Conservation (phyloP, 2,113 vertebrate genomes). For the Orientallactaga bullata region DNA sequence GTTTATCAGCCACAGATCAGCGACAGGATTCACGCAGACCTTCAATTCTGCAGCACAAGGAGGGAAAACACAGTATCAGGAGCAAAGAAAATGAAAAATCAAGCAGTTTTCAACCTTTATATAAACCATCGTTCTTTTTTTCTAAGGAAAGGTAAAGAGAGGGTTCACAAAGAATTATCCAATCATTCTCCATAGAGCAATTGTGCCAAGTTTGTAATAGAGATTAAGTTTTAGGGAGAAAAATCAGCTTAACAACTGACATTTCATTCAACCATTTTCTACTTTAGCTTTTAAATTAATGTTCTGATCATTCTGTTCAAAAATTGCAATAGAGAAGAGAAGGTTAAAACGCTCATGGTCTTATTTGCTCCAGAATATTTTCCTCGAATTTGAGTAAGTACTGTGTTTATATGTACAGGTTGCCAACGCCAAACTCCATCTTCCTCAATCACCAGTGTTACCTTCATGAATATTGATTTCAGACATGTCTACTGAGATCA, state of each 20-base stretch:
- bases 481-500: background rate
- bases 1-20: background rate
- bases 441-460: background rate
- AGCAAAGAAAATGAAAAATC: background rate
- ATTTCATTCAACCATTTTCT: conserved; percentile 35
- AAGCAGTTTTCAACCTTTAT: background rate
- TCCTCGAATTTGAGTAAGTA: background rate
- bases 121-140: background rate
- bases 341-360: background rate
- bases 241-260: background rate
- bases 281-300: background rate
- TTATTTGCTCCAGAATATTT: background rate
- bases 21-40: background rate
- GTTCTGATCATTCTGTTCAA: background rate
- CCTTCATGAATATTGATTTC: background rate
- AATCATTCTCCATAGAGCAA: background rate
- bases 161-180: background rate
- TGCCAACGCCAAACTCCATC: background rate
- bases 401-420: background rate
- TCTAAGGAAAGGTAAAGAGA: background rate
- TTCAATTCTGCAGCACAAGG: background rate
- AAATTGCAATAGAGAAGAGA: background rate
- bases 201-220: background rate
- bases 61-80: background rate
- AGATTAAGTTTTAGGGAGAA: background rate